phyloP scores from a whole-genome alignment of 2,113 vertebrate genomes.

The Meles meles region DNA sequence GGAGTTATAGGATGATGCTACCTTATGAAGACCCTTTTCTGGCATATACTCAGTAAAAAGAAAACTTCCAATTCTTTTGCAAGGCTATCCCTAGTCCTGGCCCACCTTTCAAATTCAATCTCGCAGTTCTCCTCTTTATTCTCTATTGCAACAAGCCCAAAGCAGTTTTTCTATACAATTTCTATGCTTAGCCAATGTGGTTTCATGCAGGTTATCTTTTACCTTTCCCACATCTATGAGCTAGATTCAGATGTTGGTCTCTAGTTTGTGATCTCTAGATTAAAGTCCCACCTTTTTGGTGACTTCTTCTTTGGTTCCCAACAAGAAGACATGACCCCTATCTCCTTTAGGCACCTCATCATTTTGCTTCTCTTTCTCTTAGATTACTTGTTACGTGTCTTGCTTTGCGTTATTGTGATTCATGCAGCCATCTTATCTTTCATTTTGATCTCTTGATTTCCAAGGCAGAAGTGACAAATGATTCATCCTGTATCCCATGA shows the following conservation, averaged over 20 bases:
- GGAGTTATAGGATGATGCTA: neutral
- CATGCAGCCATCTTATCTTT: neutral
- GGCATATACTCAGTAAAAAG: neutral
- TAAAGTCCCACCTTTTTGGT: neutral
- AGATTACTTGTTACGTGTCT: neutral
- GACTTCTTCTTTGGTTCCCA: neutral
- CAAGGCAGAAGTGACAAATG: neutral
- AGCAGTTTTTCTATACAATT: neutral
- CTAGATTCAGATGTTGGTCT: neutral
- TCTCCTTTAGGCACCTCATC: neutral
- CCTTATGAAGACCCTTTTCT: neutral
- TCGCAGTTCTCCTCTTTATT: neutral
- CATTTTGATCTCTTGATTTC: neutral
- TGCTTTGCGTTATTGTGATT: neutral
- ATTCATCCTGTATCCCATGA: neutral
- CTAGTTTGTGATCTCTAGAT: neutral
- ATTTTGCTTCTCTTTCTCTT: neutral
- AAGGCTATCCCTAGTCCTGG: neutral
- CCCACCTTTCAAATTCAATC: neutral
- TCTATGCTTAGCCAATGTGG: neutral
- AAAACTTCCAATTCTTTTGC: neutral
- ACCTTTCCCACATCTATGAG: neutral
- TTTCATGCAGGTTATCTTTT: neutral
- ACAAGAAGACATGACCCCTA: neutral
- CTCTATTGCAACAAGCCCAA: neutral